These are phyloP conservation scores for Carapus acus DNA, from an alignment of 2,797 vertebrate genomes.

Conservation along the genomic window DNA sequence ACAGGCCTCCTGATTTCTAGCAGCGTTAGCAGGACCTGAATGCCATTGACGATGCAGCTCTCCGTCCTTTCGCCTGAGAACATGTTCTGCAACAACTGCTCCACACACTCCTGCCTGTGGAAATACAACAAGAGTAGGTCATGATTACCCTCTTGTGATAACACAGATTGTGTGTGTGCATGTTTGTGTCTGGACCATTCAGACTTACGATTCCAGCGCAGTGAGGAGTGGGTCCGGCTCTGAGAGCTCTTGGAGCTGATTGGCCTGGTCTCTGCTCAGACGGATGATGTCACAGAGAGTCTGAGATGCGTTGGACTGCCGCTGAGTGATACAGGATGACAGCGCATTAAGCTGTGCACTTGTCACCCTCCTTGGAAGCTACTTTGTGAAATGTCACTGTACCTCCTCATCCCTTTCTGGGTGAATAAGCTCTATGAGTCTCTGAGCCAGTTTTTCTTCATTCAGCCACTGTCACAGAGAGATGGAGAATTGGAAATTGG, in stretches of 20 bases:
- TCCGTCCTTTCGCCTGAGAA: constrained; percentile 85
- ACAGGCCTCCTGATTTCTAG: constrained; percentile 89
- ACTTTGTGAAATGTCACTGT: constrained; percentile 24
- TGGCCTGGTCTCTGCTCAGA: constrained; percentile 92
- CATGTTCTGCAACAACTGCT: constrained; percentile 92
- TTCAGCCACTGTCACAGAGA: constrained; percentile 85
- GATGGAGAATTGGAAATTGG: no score
- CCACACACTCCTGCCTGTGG: constrained; percentile 87
- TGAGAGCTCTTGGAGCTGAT: constrained; percentile 83
- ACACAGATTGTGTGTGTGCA: neutral
- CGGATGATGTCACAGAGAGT: constrained; percentile 94
- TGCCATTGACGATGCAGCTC: constrained; percentile 88
- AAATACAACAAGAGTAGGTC: constrained; percentile 21
- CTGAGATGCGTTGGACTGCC: constrained; percentile 94
- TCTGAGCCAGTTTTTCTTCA: constrained; percentile 87
- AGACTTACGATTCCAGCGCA: constrained; percentile 92
- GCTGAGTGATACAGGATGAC: constrained; percentile 55
- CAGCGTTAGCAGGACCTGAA: constrained; percentile 89
- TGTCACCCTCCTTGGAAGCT: neutral
- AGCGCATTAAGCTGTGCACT: constrained; percentile 17
- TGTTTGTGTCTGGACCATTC: neutral
- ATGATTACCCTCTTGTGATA: neutral
- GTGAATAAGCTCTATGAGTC: constrained; percentile 88
- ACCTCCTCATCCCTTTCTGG: constrained; percentile 91
- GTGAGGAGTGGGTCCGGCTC: constrained; percentile 89